Base-by-base conservation (phyloP, 2,113 vertebrate species). In the Proterorhinus semilunaris region DNA sequence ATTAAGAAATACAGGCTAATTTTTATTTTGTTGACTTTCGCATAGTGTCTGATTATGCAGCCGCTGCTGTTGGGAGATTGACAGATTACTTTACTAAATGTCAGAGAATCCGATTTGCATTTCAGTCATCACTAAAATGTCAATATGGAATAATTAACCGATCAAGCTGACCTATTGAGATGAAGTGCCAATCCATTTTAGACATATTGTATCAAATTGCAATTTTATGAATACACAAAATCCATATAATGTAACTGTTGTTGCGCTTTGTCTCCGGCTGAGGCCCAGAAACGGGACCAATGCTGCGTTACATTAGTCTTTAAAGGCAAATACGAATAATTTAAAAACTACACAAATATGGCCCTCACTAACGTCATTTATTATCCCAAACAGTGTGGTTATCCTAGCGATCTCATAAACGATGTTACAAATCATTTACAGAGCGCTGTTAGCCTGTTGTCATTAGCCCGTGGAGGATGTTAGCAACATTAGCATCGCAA, bases 81-180 rank as follows among this genome's bases (percentile, higher is more conserved):
- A 49, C 62, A 11, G 53, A 54, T 58, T 8, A 36, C 11, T 6
- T 43, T 45, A 62, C 42, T 27, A 27, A 66, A 82, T 62, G 43
- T 27, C 42, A 8, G 50, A 16, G 3, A 10, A 76, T 66, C 43
- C 58, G 68, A 75, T 81, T 71, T 74, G 74, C 61, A 17, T 61
- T 62, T 65, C 54, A 76, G 62, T 72, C 47, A 8, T 44, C 6
- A 43, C 53, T 79, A 55, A 36, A 61, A 27, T 68, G 44, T 69
- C 62, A 66, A 13, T 75, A 57, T 42, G 42, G 58, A 61, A 61
- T 61, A 61, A 61, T 61, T 61, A 61, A 61, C 58, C 42, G 45
- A 61, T 61, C 58, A 61, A 61, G 58, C 15, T 61, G 58, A 61
- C 58, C 58, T 61, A 44, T 44, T 45, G 58, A 61, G 42, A 44